Base-by-base conservation (phyloP, 2,888 invertebrate species). In the Torymus auratus region DNA sequence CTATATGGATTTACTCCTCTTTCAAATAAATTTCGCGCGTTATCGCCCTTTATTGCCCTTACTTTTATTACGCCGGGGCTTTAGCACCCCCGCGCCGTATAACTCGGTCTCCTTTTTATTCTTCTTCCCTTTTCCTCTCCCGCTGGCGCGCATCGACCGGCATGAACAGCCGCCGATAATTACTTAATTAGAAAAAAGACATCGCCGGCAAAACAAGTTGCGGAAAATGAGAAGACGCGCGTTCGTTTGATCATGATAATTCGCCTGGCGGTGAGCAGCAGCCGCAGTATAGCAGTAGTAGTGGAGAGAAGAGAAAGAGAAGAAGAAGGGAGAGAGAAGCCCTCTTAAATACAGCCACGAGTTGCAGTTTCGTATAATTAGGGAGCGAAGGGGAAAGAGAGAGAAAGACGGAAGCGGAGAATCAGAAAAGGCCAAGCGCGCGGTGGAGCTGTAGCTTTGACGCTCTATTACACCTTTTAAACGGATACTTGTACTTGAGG, bases 31-130 rank as follows among this genome's bases (percentile, higher is more conserved):
- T 81, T 81, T 70, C 50, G 14, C 62, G 69, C 77, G 28, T 77
- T 81, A 81, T 81, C 77, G 73, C 28, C 72, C 73, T 73, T 78
- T 78, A 78, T 74, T 78, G 73, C 73, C 73, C 64, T 73, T 70
- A 73, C 60, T 73, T 77, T 81, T 77, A 73, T 77, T 81, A 69
- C 69, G 20, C 17, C 28, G 15, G 41, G 41, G 62, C 62, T 74
- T 76, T 55, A 53, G 28, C 17, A 61, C 15, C 68, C 11, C 28
- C 15, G 23, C 15, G 61, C 50, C 56, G 23, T 53, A 70, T 56
- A 50, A 41, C 41, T 41, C 41, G 41, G 41, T 41, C 41, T 41
- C 41, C 7, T 10, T 28, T 67, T 74, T 76, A 61, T 69, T 52
- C 50, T 28, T 67, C n/a, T 58, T 28, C 52, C 58, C 50, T 64